Evolutionary conservation across 1,140 invertebrate genomes (phyloP).

Genomic region (Lordiphosa collinella): DNA sequence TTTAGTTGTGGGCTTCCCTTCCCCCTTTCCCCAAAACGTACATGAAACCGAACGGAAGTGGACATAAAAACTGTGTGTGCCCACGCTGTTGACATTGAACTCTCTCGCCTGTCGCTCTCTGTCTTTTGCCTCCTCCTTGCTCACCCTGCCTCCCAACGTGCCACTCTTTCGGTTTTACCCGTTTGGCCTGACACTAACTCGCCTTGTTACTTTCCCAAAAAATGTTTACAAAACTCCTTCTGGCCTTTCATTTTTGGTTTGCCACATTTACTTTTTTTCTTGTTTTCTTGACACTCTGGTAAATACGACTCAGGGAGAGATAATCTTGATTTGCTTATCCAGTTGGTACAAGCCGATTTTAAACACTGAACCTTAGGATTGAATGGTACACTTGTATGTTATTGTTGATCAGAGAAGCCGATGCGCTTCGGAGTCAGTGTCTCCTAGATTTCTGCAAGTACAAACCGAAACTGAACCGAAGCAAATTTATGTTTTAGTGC

Average conservation of each 20-base stretch:
- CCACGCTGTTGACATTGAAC: constrained; percentile 71
- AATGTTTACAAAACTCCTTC: constrained; percentile 30
- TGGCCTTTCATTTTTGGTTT: constrained; percentile 68
- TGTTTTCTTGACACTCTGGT: neutral
- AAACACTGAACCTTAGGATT: too few relatives aligned
- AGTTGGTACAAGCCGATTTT: neutral
- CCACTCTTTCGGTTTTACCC: too few relatives aligned
- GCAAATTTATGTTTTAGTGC: too few relatives aligned
- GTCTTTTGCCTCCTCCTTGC: constrained; percentile 9
- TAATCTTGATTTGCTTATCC: neutral
- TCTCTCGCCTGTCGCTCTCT: constrained; percentile 31
- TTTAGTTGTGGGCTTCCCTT: constrained; percentile 50
- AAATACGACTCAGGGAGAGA: neutral
- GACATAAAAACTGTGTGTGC: constrained; percentile 45
- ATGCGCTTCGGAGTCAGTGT: too few relatives aligned
- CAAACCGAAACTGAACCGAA: too few relatives aligned
- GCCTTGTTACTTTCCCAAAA: constrained; percentile 67
- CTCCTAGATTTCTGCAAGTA: too few relatives aligned
- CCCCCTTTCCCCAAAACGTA: constrained; percentile 22
- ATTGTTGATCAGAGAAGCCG: too few relatives aligned
- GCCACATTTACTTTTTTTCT: constrained; percentile 46
- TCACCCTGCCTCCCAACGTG: neutral
- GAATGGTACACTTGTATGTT: too few relatives aligned
- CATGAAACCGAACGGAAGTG: constrained; percentile 47
- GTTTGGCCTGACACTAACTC: constrained; percentile 15